These are phyloP conservation scores for Atta cephalotes DNA, from an alignment of 1,140 invertebrate genomes.

Conservation along the genomic window DNA sequence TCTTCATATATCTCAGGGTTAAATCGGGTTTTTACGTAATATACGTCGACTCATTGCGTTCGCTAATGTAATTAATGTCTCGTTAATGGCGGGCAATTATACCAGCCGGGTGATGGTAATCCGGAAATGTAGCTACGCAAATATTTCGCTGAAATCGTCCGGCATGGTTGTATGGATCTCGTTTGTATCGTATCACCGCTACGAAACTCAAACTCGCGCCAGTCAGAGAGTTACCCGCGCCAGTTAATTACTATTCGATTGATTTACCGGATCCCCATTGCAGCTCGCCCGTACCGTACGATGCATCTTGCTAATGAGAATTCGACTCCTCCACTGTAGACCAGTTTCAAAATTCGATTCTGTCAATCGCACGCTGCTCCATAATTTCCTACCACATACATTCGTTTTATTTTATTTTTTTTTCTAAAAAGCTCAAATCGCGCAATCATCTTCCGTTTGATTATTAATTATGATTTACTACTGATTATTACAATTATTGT, in stretches of 20 bases:
- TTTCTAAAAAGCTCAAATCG: not conserved
- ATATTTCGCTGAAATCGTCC: constrained; percentile 72
- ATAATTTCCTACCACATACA: constrained; percentile 53
- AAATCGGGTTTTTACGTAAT: constrained; percentile 53
- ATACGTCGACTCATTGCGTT: constrained; percentile 27
- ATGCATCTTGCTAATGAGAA: constrained; percentile 75
- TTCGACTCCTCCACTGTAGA: constrained; percentile 51
- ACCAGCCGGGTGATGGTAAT: constrained; percentile 42
- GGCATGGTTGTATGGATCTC: constrained; percentile 31
- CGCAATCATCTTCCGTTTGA: constrained; percentile 12
- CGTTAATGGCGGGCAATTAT: constrained; percentile 70
- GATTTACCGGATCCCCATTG: constrained; percentile 77
- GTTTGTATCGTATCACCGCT: constrained; percentile 71
- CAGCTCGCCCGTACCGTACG: constrained; percentile 59
- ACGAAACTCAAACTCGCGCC: constrained; percentile 63
- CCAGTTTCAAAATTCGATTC: constrained; percentile 66
- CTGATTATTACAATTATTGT: not conserved
- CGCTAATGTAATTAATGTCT: constrained; percentile 72
- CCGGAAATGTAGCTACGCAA: constrained; percentile 68
- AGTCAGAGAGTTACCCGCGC: constrained; percentile 71
- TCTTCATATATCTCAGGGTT: not conserved
- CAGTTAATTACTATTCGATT: constrained; percentile 84
- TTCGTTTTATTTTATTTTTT: constrained; percentile 2
- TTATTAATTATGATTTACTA: constrained; percentile 39
- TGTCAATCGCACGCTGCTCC: constrained; percentile 55